Base-by-base conservation (phyloP, 2,113 vertebrate species). In the Oreotrochilus melanogaster region DNA sequence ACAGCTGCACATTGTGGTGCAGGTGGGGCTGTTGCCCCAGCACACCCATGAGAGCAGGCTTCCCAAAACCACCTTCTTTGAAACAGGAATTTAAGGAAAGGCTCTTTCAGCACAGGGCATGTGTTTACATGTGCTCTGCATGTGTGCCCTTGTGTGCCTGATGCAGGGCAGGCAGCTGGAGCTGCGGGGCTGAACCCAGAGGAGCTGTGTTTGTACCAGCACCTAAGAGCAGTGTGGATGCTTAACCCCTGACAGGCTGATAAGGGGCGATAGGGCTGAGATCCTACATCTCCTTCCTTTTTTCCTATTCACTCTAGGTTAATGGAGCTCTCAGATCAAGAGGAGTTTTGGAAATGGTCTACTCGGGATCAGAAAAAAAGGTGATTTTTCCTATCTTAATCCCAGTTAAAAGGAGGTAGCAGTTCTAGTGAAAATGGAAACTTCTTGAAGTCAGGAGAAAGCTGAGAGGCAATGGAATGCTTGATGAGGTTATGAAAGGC, bases 51-150 rank as follows among this genome's bases (percentile, higher is more conserved):
- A 47, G 47, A 21, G 47, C 21, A 23, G 48, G 48, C 48, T 23
- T 48, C 48, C 48, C 22, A 23, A 48, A 48, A 48, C 48, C 30
- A 22, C 3, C 39, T 50, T 50, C 60, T 47, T 47, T 47, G 24
- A 31, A 48, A 21, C 12, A 19, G 35, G 72, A 47, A 33, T 65
- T 30, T 54, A 50, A 39, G 42, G 57, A 43, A 28, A 56, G 58
- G 24, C 31, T 86, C 13, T 42, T 61, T 5, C 13, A 5, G 28
- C 50, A 17, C 1, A 0, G 7, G 18, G 16, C 2, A 17, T 2
- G 7, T 39, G 39, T 39, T 39, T 39, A 11, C 12, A 11, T 39
- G 12, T n/a, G 65, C 45, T 47, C 18, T 47, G 47, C 22, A 7
- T 71, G 30, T 25, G 22, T 24, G 23, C 31, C 17, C 25, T 54